Conservation (phyloP, 1,140 invertebrate genomes). For the Dendroctonus ponderosae region DNA sequence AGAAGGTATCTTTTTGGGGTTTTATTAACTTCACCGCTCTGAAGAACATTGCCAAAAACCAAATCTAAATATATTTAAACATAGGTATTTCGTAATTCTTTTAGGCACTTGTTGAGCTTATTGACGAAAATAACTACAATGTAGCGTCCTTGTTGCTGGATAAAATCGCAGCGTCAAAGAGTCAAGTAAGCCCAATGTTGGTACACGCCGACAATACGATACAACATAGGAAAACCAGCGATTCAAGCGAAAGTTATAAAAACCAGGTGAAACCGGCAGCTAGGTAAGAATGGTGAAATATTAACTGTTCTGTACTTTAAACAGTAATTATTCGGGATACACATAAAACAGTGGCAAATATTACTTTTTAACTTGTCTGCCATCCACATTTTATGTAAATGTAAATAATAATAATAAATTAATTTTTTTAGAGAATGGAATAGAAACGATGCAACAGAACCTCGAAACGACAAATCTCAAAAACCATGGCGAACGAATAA, state of each 20-base stretch:
- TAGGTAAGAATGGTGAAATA: slow-evolving; percentile 25
- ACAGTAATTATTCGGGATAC: too few relatives aligned
- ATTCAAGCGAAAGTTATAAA: slow-evolving; percentile 20
- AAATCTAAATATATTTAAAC: too few relatives aligned
- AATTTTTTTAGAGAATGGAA: slow-evolving; percentile 21
- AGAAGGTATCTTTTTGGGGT: too few relatives aligned
- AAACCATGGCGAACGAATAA: slow-evolving; percentile 30
- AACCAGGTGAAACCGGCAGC: slow-evolving; percentile 29
- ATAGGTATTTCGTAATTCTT: background rate
- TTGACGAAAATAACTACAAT: slow-evolving; percentile 49
- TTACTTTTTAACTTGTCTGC: too few relatives aligned
- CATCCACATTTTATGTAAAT: too few relatives aligned
- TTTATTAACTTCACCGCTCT: too few relatives aligned
- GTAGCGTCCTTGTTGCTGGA: slow-evolving; percentile 47
- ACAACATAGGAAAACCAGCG: slow-evolving; percentile 38
- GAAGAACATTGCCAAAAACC: too few relatives aligned
- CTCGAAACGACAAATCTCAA: slow-evolving; percentile 14
- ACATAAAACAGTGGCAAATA: too few relatives aligned
- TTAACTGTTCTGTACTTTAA: slow-evolving; percentile 2
- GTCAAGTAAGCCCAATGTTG: slow-evolving; percentile 45
- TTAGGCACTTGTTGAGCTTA: slow-evolving; percentile 55
- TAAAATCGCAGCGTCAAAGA: slow-evolving; percentile 42
- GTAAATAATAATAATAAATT: too few relatives aligned
- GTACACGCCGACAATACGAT: slow-evolving; percentile 45
- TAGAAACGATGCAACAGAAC: slow-evolving; percentile 18